Conservation (phyloP, 2,888 invertebrate genomes). For the Caenorhabditis japonica region DNA sequence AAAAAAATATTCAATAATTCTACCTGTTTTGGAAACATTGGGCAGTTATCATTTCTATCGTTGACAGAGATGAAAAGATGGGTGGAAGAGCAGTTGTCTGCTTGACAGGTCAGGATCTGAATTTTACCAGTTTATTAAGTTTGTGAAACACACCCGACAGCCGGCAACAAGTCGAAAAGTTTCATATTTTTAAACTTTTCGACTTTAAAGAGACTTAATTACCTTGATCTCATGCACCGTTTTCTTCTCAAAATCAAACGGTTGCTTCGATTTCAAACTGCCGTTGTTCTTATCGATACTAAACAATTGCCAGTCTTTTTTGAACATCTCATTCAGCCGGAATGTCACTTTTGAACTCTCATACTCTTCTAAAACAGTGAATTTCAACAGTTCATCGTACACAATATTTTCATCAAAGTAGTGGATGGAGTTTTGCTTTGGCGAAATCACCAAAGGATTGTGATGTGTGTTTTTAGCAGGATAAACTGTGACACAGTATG, state of each 20-base stretch:
- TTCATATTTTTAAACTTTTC: neutral
- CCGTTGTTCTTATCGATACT: slow-evolving; percentile 44
- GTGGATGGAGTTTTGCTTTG: slow-evolving; percentile 63
- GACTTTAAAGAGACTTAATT: neutral
- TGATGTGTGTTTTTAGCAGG: slow-evolving; percentile 59
- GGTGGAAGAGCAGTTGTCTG: slow-evolving; percentile 56
- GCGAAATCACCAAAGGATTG: slow-evolving; percentile 57
- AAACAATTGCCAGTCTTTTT: slow-evolving; percentile 61
- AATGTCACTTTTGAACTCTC: slow-evolving; percentile 40
- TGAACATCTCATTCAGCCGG: slow-evolving; percentile 58
- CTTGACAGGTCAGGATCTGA: slow-evolving; percentile 50
- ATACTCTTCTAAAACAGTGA: slow-evolving; percentile 54
- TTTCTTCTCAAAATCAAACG: slow-evolving; percentile 68
- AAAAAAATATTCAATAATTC: too few species aligned
- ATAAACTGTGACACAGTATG: slow-evolving; percentile 61
- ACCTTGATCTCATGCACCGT: slow-evolving; percentile 64
- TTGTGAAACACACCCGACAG: too few species aligned
- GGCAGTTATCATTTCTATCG: slow-evolving; percentile 69
- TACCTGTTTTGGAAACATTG: slow-evolving; percentile 63
- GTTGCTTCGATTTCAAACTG: slow-evolving; percentile 44
- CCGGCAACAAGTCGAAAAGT: too few species aligned
- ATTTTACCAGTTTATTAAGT: too few species aligned
- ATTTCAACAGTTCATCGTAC: slow-evolving; percentile 57
- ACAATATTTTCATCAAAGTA: slow-evolving; percentile 63
- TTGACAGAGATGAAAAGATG: slow-evolving; percentile 65